Conservation (phyloP, 2,888 invertebrate species). For the Acronicta psi region DNA sequence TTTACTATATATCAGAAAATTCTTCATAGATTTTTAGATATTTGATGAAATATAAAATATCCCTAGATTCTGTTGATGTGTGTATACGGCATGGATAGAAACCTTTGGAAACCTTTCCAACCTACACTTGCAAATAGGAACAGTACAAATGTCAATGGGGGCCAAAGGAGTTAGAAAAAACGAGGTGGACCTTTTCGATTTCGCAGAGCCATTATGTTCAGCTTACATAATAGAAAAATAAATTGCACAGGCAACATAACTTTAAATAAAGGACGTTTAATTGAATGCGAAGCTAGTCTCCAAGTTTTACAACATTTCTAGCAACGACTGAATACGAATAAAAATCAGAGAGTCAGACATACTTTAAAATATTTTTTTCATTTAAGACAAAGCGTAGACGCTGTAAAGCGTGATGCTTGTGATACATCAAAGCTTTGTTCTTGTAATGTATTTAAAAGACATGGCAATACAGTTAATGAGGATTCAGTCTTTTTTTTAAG, state of each 20-base stretch:
- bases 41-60: too few species aligned
- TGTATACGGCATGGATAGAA: too few species aligned
- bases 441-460: background rate
- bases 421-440: background rate
- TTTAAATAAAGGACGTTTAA: constrained; percentile 1
- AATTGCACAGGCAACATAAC: background rate
- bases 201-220: background rate
- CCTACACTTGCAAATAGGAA: too few species aligned
- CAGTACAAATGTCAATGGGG: background rate
- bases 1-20: too few species aligned
- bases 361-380: background rate
- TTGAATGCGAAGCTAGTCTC: background rate
- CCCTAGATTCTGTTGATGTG: too few species aligned
- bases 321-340: too few species aligned
- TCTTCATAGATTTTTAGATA: too few species aligned
- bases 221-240: background rate
- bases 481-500: too few species aligned
- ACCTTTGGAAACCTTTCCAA: too few species aligned
- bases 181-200: background rate
- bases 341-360: too few species aligned
- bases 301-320: too few species aligned
- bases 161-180: background rate
- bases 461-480: too few species aligned
- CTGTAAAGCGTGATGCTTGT: background rate
- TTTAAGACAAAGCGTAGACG: background rate